Percentiles rank a stretch among this genome's conserved stretches.
These are phyloP conservation scores for Vanessa tameamea DNA, from an alignment of 1,140 invertebrate genomes.

Conservation along the genomic window DNA sequence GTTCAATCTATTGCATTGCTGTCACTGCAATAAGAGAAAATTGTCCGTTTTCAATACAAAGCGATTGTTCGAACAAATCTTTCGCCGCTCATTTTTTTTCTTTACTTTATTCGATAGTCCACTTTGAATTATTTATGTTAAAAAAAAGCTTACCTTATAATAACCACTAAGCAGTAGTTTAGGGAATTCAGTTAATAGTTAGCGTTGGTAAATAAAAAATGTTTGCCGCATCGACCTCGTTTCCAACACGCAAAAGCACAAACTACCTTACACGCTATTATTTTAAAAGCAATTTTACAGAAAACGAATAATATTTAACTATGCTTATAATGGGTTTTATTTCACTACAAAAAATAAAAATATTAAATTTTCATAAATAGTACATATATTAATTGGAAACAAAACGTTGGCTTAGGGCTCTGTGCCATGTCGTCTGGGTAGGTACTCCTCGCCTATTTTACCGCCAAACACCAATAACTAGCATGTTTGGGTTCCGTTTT, in stretches of 20 bases:
- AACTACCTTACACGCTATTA: slow-evolving; percentile 36
- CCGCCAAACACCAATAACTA: no score
- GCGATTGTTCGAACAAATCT: not conserved
- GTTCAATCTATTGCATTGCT: not conserved
- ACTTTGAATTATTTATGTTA: not conserved
- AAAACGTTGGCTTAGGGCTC: no score
- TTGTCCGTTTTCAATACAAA: slow-evolving; percentile 3
- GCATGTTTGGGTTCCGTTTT: no score
- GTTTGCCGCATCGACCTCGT: slow-evolving; percentile 49
- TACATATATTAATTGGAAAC: no score
- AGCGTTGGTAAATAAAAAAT: slow-evolving; percentile 37
- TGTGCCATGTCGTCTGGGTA: no score
- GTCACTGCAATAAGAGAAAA: slow-evolving; percentile 10
- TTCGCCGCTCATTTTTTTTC: not conserved
- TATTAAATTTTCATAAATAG: no score
- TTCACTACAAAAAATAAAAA: not conserved
- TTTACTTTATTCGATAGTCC: not conserved
- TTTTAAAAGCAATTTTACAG: slow-evolving; percentile 34
- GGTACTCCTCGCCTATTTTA: no score
- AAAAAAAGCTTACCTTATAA: slow-evolving; percentile 9
- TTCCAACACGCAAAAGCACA: slow-evolving; percentile 48
- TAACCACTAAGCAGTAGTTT: slow-evolving; percentile 21
- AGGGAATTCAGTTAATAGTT: slow-evolving; percentile 33
- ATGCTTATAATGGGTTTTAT: not conserved
- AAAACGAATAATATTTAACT: slow-evolving; percentile 19